Base-by-base conservation (phyloP, 2,113 vertebrate genomes). In the Oncorhynchus kisutch region DNA sequence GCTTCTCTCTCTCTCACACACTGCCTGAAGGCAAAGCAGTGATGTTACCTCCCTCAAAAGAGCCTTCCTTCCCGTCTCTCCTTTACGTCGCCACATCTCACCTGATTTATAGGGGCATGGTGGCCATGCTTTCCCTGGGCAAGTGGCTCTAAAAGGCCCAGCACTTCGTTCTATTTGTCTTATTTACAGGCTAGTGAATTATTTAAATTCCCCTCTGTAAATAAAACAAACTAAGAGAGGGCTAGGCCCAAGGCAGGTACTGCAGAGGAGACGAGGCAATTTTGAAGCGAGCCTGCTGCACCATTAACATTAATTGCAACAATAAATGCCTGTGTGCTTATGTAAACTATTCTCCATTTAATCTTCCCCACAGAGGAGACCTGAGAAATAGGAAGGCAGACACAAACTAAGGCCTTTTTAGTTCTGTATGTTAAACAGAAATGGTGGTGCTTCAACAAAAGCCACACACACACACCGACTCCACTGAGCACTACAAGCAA, bases 101-200 rank as follows among this genome's bases (percentile, higher is more conserved):
- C 79, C 85, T 86, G 84, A 90, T 88, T 89, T 86, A 90, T 81
- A 75, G 80, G 85, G 74, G 82, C 88, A 34, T 77, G 65, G 67
- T 49, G 72, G 86, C 77, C 75, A 79, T 74, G 82, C 82, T 80
- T 89, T 89, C 81, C 79, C 78, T 73, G 80, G 82, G 81, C 80
- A 87, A 87, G 81, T 78, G 76, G 82, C 76, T 82, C 82, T 86
- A 88, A 77, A 89, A 88, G 84, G 69, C 72, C 84, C 31, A 11
- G 49, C 49, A 51, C 9, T 13, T 54, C 70, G 75, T 90, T 85
- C 79, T 83, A 88, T 87, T 86, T 85, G 84, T 87, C 85, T 90
- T 91, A 88, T 92, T 92, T 92, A 91, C 90, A 92, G 78, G 70
- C 79, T n/a, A 12, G 62, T 92, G 76, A 90, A 91, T 91, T 88